Conservation (phyloP, 2,888 invertebrate species). For the Opisthograptis luteolata region DNA sequence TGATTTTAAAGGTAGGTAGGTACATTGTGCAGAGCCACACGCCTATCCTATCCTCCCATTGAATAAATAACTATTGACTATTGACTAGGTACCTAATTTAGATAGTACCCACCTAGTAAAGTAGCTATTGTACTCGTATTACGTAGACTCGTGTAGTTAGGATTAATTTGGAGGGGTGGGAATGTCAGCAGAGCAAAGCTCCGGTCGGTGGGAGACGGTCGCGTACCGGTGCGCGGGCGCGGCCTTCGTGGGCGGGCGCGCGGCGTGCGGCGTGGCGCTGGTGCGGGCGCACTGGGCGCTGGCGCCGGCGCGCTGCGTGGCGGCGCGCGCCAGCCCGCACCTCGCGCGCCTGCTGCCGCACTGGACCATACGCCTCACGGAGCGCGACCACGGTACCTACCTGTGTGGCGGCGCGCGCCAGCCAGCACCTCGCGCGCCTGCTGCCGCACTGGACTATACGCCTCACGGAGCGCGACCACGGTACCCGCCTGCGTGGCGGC, state of each 20-base stretch:
- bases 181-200: neutral
- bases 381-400: constrained; percentile 9
- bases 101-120: too few relatives aligned
- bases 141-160: too few relatives aligned
- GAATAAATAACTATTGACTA: too few relatives aligned
- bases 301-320: constrained; percentile 28
- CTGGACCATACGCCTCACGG: constrained; percentile 21
- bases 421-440: constrained; percentile 10
- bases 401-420: constrained; percentile 5
- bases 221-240: constrained; percentile 15
- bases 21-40: too few relatives aligned
- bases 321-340: constrained; percentile 17
- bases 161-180: too few relatives aligned
- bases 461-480: constrained; percentile 8
- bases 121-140: too few relatives aligned
- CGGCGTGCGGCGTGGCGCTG: constrained; percentile 15
- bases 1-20: too few relatives aligned
- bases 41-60: too few relatives aligned
- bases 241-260: constrained; percentile 5
- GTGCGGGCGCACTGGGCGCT: constrained; percentile 19
- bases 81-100: too few relatives aligned
- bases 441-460: constrained; percentile 25
- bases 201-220: neutral
- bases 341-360: constrained; percentile 15
- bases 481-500: neutral